phyloP scores from a whole-genome alignment of 2,113 vertebrate species.

The Limanda limanda region DNA sequence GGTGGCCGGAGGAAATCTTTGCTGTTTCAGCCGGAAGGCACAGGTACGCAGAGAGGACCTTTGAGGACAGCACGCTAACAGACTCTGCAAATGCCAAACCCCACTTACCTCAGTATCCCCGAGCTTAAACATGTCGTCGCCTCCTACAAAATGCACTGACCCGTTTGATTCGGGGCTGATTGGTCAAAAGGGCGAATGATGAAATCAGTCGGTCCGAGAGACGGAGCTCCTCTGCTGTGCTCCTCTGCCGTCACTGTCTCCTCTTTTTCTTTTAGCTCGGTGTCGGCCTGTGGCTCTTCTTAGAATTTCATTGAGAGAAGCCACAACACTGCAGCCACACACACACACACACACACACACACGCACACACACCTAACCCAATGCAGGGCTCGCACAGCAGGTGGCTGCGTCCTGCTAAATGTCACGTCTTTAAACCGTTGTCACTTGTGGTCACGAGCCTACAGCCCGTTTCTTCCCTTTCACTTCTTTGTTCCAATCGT shows the following conservation, averaged over 20 bases:
- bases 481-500: slow-evolving; percentile 18
- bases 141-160: slow-evolving; percentile 16
- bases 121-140: background rate
- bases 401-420: slow-evolving; percentile 49
- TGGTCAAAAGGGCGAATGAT: slow-evolving; percentile 29
- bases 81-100: slow-evolving; percentile 43
- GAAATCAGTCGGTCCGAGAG: slow-evolving; percentile 23
- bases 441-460: slow-evolving; percentile 46
- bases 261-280: background rate
- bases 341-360: background rate
- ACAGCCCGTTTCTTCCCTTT: slow-evolving; percentile 2
- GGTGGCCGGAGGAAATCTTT: slow-evolving; percentile 55
- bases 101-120: background rate
- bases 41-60: background rate
- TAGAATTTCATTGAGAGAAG: background rate
- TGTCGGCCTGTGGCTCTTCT: slow-evolving; percentile 13
- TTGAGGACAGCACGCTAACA: slow-evolving; percentile 23
- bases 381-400: slow-evolving; percentile 19
- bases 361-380: background rate
- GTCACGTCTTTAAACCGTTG: slow-evolving; percentile 46
- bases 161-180: slow-evolving; percentile 15
- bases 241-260: slow-evolving; percentile 1
- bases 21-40: slow-evolving; percentile 37
- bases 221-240: background rate
- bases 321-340: slow-evolving; percentile 1